phyloP scores from a whole-genome alignment of 2,113 vertebrate genomes.

The Chlorodrepanis virens region DNA sequence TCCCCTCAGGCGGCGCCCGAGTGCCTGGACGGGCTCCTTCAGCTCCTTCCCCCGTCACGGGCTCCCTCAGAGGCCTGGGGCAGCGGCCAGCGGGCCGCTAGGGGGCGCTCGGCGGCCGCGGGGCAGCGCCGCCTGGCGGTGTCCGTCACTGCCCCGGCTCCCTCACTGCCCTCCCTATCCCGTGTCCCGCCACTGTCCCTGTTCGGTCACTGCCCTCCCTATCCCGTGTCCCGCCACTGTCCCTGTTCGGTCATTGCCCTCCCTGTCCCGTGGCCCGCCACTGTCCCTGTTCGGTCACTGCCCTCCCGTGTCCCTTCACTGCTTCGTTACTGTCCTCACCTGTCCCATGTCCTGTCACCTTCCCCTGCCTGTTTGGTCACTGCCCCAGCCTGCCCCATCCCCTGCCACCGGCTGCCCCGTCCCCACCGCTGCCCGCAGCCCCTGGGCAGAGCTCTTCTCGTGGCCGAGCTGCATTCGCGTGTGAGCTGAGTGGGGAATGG shows the following conservation, averaged over 20 bases:
- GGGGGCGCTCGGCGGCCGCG: background rate
- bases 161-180: background rate
- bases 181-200: rapidly evolving
- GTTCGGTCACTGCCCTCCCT: background rate
- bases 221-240: rapidly evolving
- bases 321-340: too few species aligned
- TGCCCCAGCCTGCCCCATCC: background rate
- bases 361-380: background rate
- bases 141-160: background rate
- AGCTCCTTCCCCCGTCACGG: background rate
- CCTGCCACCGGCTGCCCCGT: background rate
- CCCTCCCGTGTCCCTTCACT: rapidly evolving
- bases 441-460: background rate
- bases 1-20: background rate
- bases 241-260: background rate
- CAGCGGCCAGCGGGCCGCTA: background rate
- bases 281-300: background rate
- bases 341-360: background rate
- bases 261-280: rapidly evolving
- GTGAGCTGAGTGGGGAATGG: background rate
- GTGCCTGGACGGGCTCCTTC: background rate
- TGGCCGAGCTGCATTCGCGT: background rate
- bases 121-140: background rate
- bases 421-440: background rate
- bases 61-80: background rate